Base-by-base conservation (phyloP, 2,113 vertebrate genomes). In the Oreochromis spilurus region DNA sequence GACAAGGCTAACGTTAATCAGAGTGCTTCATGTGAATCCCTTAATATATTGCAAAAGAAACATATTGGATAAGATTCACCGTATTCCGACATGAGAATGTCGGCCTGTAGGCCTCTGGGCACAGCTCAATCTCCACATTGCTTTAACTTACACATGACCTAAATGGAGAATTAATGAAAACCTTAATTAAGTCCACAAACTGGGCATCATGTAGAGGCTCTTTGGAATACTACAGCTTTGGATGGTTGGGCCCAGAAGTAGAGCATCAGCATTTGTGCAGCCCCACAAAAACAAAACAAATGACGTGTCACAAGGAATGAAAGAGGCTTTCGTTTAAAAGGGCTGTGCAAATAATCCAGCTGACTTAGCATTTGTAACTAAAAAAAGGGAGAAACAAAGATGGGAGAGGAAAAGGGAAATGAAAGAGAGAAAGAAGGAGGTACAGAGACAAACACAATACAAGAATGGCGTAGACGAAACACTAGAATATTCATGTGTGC, bases 231-330 rank as follows among this genome's bases (percentile, higher is more conserved):
- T 52, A 67, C 86, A 82, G 70, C 45, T 55, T 80, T 34, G 53
- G 70, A 24, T 81, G 81, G 81, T 38, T 79, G 82, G 40, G 82
- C 55, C 57, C 70, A 80, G 82, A 91, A 93, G 70, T 86, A 78
- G 89, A 90, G 91, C 89, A 90, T 92, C 90, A 94, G 93, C 93
- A 84, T 91, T 94, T 94, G 89, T 92, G 91, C 91, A 88, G 79
- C 83, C 50, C 91, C 86, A 92, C 89, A 90, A 91, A 93, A 95
- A 95, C 83, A 91, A 95, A 95, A 96, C 92, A 95, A 96, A 95
- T 93, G 89, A 90, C 62, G 21, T 94, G 94, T 94, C 95, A 95
- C 83, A 84, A 89, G 70, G 86, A 94, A 95, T 94, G 87, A 93
- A 93, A 88, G 85, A 81, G 70, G 86, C 90, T 87, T 92, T 96